Percentiles rank a stretch among this genome's conserved stretches.
These are phyloP conservation scores for Aphidius gifuensis DNA, from an alignment of 1,140 invertebrate species.

Conservation along the genomic window DNA sequence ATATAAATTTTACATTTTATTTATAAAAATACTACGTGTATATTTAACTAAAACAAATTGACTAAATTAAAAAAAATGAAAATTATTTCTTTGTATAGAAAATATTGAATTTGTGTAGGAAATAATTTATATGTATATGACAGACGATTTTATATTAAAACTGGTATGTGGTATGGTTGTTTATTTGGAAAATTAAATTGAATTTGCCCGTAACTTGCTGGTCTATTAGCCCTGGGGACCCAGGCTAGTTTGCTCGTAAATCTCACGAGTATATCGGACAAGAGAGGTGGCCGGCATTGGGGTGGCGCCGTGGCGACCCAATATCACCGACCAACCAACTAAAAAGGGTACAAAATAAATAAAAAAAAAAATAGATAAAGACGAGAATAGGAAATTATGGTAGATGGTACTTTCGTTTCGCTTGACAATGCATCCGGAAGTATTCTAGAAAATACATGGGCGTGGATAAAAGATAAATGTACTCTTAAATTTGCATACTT, in stretches of 20 bases:
- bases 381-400: constrained; percentile 17
- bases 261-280: constrained; percentile 44
- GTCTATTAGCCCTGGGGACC: constrained; percentile 49
- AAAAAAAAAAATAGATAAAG: constrained; percentile 13
- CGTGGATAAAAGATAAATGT: constrained; percentile 51
- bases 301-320: constrained; percentile 23
- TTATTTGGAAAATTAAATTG: constrained; percentile 53
- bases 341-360: background rate
- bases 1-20: too few species aligned
- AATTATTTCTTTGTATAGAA: too few species aligned
- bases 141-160: too few species aligned
- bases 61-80: too few species aligned
- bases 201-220: constrained; percentile 51
- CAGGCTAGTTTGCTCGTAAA: constrained; percentile 50
- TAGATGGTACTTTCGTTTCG: constrained; percentile 41
- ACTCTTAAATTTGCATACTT: constrained; percentile 50
- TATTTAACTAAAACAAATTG: too few species aligned
- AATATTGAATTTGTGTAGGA: too few species aligned
- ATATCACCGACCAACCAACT: background rate
- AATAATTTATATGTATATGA: too few species aligned
- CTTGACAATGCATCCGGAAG: constrained; percentile 47
- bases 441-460: constrained; percentile 49
- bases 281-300: constrained; percentile 27
- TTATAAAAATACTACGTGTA: too few species aligned
- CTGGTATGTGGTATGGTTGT: constrained; percentile 35